These are phyloP conservation scores for Taeniopygia guttata DNA, from an alignment of 2,797 vertebrate genomes.

Conservation along the genomic window DNA sequence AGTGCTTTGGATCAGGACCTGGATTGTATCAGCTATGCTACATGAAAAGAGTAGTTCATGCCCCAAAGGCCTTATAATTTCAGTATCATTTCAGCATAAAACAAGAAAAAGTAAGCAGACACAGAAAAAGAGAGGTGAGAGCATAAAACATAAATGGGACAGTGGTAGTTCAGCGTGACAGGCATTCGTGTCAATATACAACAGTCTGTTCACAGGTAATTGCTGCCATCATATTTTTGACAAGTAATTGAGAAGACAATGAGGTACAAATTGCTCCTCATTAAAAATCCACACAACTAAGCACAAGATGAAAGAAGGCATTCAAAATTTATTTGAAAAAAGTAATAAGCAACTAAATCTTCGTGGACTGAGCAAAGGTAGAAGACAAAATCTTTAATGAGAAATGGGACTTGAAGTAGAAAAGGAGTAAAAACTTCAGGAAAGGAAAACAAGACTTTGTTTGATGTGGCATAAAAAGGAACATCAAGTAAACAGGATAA, in stretches of 20 bases:
- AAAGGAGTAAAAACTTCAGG: background rate
- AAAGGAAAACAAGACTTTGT: background rate
- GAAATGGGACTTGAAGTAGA: background rate
- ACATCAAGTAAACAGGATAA: background rate
- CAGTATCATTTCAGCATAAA: background rate
- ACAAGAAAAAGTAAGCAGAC: background rate
- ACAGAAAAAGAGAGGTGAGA: background rate
- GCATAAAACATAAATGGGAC: background rate
- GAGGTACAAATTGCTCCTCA: background rate
- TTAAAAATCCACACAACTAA: constrained; percentile 17
- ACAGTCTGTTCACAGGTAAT: background rate
- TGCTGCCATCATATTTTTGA: background rate
- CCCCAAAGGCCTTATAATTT: background rate
- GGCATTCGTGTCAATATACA: background rate
- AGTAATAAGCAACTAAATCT: constrained; percentile 1
- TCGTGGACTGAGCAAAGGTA: background rate
- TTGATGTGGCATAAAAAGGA: background rate
- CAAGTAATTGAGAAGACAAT: background rate
- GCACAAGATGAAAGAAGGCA: background rate
- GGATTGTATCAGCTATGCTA: background rate
- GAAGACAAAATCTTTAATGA: background rate
- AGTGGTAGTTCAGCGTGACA: background rate
- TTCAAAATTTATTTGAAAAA: constrained; percentile 5
- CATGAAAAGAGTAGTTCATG: background rate
- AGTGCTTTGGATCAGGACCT: background rate